phyloP scores from a whole-genome alignment of 2,888 invertebrate genomes.

The Tubiluchus corallicola region DNA sequence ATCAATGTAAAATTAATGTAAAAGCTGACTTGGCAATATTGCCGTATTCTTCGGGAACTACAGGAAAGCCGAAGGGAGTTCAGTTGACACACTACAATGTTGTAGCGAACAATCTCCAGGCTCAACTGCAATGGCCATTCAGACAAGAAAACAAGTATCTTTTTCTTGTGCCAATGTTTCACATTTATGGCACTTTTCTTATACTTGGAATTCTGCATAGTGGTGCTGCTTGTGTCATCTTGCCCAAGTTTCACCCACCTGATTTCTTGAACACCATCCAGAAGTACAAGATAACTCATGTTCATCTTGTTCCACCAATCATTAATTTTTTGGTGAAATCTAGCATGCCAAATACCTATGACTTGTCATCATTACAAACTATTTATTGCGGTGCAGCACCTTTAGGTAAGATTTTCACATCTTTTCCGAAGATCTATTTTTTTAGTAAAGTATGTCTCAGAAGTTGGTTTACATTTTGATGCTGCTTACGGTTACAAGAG shows the following conservation, averaged over 20 bases:
- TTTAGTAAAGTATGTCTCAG: too few species aligned
- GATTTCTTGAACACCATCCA: constrained; percentile 43
- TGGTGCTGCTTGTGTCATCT: constrained; percentile 45
- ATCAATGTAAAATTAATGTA: constrained; percentile 21
- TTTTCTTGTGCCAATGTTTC: constrained; percentile 56
- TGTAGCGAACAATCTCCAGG: constrained; percentile 28
- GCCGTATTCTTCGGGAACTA: constrained; percentile 71
- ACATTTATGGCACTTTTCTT: constrained; percentile 53
- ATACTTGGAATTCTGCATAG: constrained; percentile 38
- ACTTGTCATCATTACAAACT: constrained; percentile 47
- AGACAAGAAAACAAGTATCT: too few species aligned
- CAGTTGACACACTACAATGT: constrained; percentile 50
- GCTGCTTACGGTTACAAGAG: too few species aligned
- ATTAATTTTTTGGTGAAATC: constrained; percentile 50
- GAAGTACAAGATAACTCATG: constrained; percentile 40
- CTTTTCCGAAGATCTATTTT: too few species aligned
- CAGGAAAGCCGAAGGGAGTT: constrained; percentile 61
- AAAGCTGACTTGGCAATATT: constrained; percentile 43
- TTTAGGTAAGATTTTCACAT: constrained; percentile 46
- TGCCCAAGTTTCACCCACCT: constrained; percentile 54
- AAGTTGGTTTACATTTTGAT: too few species aligned
- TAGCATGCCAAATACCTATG: constrained; percentile 47
- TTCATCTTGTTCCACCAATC: constrained; percentile 59
- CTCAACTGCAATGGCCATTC: constrained; percentile 14
- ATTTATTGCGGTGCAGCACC: constrained; percentile 65